Evolutionary conservation across 2,113 vertebrate species (phyloP).

Genomic region (Ceuthmochares aereus): DNA sequence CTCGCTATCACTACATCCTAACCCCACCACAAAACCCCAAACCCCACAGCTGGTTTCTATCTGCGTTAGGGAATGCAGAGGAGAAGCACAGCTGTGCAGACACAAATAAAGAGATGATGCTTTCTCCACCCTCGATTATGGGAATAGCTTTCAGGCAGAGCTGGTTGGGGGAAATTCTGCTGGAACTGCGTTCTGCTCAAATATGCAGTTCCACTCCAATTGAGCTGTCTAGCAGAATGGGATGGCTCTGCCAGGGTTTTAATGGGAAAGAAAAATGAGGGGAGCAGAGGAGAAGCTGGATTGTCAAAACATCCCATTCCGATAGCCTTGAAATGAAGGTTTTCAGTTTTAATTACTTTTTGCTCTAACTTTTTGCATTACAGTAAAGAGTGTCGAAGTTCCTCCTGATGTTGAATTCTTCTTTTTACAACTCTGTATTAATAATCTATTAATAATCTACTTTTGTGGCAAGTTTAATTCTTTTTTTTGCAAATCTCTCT

Average conservation of each 20-base stretch:
- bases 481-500: not conserved
- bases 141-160: not conserved
- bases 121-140: not conserved
- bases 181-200: not conserved
- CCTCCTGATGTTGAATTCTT: not conserved
- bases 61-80: not conserved
- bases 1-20: not conserved
- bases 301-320: not conserved
- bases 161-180: slow-evolving; percentile 2
- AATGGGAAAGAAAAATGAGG: not conserved
- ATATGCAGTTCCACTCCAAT: not conserved
- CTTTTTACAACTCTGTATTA: not conserved
- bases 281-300: not conserved
- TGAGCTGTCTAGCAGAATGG: not conserved
- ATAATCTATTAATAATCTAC: not conserved
- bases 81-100: slow-evolving; percentile 1
- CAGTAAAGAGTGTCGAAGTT: not conserved
- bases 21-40: fast-evolving
- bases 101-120: not conserved
- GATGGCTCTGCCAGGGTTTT: slow-evolving; percentile 4
- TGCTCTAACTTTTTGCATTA: not conserved
- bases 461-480: not conserved
- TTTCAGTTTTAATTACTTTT: not conserved
- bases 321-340: not conserved
- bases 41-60: not conserved